phyloP scores from a whole-genome alignment of 2,113 vertebrate species.

The Cololabis saira region DNA sequence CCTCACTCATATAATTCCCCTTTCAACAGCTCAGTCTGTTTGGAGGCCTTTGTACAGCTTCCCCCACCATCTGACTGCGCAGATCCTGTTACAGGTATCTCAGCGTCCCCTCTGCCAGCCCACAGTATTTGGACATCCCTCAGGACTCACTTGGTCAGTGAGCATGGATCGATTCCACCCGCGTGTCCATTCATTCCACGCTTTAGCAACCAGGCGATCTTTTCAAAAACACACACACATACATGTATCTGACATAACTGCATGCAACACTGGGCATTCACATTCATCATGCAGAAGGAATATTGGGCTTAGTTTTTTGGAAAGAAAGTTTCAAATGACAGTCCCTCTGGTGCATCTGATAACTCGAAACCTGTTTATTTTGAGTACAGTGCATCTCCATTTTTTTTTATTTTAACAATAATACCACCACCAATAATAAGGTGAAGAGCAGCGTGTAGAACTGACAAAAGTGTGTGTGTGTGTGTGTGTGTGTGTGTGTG shows the following conservation, averaged over 20 bases:
- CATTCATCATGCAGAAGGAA: constrained; percentile 5
- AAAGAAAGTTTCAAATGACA: constrained; percentile 13
- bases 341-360: constrained; percentile 4
- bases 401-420: too few species aligned
- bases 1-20: neutral
- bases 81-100: constrained; percentile 17
- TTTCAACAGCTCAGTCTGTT: neutral
- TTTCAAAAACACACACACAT: constrained; percentile 43
- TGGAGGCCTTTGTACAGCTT: neutral
- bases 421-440: too few species aligned
- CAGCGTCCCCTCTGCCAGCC: constrained; percentile 1
- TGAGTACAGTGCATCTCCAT: neutral
- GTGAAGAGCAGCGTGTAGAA: constrained; percentile 31
- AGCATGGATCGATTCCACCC: constrained; percentile 68
- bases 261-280: constrained; percentile 36
- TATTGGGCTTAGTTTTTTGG: constrained; percentile 11
- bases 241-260: constrained; percentile 32
- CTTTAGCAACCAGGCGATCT: constrained; percentile 82
- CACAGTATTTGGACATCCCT: constrained; percentile 44
- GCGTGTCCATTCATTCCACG: constrained; percentile 64
- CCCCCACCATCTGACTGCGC: neutral
- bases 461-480: constrained; percentile 44
- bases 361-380: constrained; percentile 24
- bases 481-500: too few species aligned
- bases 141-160: constrained; percentile 54